Conservation (phyloP, 2,797 vertebrate species). For the Halcyon chelicuti region DNA sequence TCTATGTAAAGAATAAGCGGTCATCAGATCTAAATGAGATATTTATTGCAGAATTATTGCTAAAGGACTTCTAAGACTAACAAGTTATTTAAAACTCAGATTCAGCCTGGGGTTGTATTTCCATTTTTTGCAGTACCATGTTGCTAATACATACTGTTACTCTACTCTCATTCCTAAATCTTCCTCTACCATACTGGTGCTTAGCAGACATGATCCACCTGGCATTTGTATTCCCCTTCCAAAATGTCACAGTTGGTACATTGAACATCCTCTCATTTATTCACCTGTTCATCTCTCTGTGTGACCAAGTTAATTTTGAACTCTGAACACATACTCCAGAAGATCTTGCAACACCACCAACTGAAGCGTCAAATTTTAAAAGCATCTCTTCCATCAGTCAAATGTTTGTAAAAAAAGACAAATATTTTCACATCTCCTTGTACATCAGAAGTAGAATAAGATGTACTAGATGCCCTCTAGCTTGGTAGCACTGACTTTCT, state of each 20-base stretch:
- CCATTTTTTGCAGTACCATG: neutral
- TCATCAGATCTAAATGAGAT: neutral
- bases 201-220: neutral
- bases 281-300: neutral
- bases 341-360: neutral
- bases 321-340: neutral
- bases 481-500: neutral
- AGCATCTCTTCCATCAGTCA: neutral
- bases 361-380: slow-evolving; percentile 13
- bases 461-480: neutral
- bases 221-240: neutral
- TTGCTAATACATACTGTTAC: neutral
- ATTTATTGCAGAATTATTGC: neutral
- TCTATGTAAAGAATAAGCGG: neutral
- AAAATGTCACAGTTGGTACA: neutral
- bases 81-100: neutral
- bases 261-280: neutral
- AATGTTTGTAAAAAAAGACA: neutral
- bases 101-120: neutral
- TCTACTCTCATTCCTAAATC: neutral
- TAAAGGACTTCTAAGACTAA: neutral
- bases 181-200: neutral
- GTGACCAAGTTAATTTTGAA: neutral
- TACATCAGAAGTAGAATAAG: neutral
- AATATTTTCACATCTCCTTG: neutral